A percentile compares a stretch with the other conserved stretches of the same genome.
These are phyloP conservation scores for Hyles euphorbiae DNA, from an alignment of 1,140 invertebrate species.

Conservation along the genomic window DNA sequence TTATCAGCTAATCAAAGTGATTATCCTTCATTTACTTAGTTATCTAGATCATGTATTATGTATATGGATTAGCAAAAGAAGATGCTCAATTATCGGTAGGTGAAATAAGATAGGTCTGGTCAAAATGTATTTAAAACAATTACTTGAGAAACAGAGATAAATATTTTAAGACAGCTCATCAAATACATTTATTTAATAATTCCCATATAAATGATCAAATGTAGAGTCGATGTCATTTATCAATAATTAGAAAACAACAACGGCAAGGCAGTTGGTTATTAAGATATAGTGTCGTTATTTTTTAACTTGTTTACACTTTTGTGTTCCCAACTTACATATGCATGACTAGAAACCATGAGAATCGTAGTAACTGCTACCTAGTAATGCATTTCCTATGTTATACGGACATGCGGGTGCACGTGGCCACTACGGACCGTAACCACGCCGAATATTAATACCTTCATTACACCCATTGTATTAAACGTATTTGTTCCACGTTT, in stretches of 20 bases:
- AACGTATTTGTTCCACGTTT: not conserved
- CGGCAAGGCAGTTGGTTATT: not conserved
- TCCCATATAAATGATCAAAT: too few species aligned
- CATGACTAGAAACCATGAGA: constrained; percentile 28
- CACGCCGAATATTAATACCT: constrained; percentile 48
- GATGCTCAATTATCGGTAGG: too few species aligned
- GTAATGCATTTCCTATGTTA: constrained; percentile 46
- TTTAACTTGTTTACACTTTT: not conserved
- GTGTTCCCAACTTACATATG: constrained; percentile 9
- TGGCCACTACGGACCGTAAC: constrained; percentile 33
- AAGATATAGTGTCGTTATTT: not conserved
- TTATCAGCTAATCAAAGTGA: too few species aligned
- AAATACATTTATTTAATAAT: not conserved
- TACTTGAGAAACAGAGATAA: not conserved
- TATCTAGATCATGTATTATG: too few species aligned
- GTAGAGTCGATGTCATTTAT: too few species aligned
- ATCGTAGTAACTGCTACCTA: constrained; percentile 2
- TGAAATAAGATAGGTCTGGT: too few species aligned
- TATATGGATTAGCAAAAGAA: too few species aligned
- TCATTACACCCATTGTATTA: constrained; percentile 24
- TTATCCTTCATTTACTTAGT: too few species aligned
- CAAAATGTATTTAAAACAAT: not conserved
- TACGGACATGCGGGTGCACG: constrained; percentile 57
- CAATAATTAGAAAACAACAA: too few species aligned
- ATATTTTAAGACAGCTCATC: not conserved